Base-by-base conservation (phyloP, 2,113 vertebrate genomes). In the Dipodomys stephensi region DNA sequence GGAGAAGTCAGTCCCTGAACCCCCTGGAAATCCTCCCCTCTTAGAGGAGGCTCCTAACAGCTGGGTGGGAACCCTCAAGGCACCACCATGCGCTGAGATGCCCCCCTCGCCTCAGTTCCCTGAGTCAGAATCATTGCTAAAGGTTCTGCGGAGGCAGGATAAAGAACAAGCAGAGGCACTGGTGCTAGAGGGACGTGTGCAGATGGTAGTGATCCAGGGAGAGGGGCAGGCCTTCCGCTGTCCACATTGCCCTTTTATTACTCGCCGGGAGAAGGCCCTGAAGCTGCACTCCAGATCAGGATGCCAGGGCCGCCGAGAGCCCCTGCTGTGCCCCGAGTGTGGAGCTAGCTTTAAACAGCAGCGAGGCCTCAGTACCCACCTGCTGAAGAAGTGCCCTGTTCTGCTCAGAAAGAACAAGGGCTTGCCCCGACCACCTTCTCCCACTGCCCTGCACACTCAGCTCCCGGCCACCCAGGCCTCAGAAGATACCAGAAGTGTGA, bases 171-270 rank as follows among this genome's bases (percentile, higher is more conserved):
- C 99, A 0, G 98, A 99, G 68, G 98, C 98, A 0, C 97, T 99
- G 94, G 98, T 99, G 30, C 95, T 99, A 92, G 99, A 99, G 91
- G 99, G 99, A 11, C 98, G 98, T 23, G 99, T 99, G 76, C 99
- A 99, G 96, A 99, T 99, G 99, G 97, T 99, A 18, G 98, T 99
- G 95, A 98, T 99, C 44, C 99, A 99, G 87, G 98, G 98, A 0
- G 97, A 98, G 32, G 97, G 97, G 28, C 97, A 81, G 10, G 94
- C 98, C 67, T 98, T 99, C 95, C 98, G 90, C 74, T 99, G 99
- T 0, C 98, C 98, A 7, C 98, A 97, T 65, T 99, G 99, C 94
- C 98, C 98, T 0, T 99, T 99, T 62, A 93, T 99, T 35, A 99
- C 99, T 0, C 98, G 98, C 64, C 99, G 98, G 87, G 98, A 99